Conservation (phyloP, 2,113 vertebrate genomes). For the Dromiciops gliroides region DNA sequence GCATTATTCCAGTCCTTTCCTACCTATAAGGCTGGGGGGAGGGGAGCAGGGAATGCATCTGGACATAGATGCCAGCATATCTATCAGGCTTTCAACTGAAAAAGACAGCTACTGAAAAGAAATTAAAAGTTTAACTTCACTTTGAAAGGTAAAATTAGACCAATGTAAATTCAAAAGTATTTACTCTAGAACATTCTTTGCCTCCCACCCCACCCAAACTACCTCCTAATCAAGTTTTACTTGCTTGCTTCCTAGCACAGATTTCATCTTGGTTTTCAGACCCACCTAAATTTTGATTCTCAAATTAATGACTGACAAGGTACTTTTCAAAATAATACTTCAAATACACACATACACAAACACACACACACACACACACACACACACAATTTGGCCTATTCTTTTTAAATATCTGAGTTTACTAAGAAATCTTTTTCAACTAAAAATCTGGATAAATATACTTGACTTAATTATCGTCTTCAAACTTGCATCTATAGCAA, state of each 20-base stretch:
- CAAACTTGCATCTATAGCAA: neutral
- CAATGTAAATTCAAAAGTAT: neutral
- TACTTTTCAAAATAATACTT: neutral
- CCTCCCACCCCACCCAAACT: neutral
- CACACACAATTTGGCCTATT: no score
- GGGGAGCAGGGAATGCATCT: neutral
- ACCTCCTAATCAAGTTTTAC: neutral
- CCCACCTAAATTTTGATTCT: neutral
- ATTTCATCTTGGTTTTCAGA: neutral
- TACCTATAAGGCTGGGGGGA: neutral
- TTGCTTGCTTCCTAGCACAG: neutral
- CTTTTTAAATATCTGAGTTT: neutral
- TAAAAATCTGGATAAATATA: neutral
- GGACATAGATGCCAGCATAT: neutral
- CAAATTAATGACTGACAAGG: neutral
- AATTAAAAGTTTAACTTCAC: neutral
- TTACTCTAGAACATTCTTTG: neutral
- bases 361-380: no score
- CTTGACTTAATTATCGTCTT: neutral
- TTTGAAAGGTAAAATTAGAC: neutral
- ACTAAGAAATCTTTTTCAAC: neutral
- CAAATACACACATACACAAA: neutral
- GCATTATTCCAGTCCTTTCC: neutral
- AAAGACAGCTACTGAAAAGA: neutral
- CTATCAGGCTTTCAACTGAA: neutral